phyloP scores from a whole-genome alignment of 2,888 invertebrate genomes.

The Himalopsyche tibetana region DNA sequence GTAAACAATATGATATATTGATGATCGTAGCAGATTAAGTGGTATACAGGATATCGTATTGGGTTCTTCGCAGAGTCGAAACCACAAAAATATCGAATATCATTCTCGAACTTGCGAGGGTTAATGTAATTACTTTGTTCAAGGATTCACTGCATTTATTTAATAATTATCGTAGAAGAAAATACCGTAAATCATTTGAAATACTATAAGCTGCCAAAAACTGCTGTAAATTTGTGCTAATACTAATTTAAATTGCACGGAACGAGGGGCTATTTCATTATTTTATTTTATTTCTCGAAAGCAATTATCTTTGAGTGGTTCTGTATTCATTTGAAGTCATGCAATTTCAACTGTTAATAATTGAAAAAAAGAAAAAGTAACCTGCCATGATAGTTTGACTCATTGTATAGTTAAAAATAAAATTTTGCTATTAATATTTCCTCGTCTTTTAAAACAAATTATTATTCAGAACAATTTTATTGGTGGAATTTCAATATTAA shows the following conservation, averaged over 20 bases:
- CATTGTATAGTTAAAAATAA: no score
- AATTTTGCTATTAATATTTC: no score
- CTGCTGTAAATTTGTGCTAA: constrained; percentile 34
- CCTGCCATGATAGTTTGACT: no score
- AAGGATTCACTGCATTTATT: constrained; percentile 11
- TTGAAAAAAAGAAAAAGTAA: no score
- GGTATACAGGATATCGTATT: no score
- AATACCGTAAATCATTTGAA: constrained; percentile 27
- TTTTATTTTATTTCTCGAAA: constrained; percentile 4
- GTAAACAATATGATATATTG: no score
- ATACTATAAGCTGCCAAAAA: constrained; percentile 34
- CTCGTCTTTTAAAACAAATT: no score
- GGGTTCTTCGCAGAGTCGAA: no score
- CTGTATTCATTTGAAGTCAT: not conserved
- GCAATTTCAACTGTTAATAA: not conserved
- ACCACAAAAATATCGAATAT: no score
- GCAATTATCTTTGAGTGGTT: constrained; percentile 15
- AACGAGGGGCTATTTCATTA: not conserved
- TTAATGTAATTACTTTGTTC: constrained; percentile 11
- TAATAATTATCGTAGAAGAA: constrained; percentile 10
- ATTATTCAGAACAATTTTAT: no score
- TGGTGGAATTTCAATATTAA: no score
- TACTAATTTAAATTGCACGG: not conserved
- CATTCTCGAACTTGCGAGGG: not conserved
- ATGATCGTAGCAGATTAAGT: no score